These are phyloP conservation scores for Diplazon laetatorius DNA, from an alignment of 2,888 invertebrate species.

Conservation along the genomic window DNA sequence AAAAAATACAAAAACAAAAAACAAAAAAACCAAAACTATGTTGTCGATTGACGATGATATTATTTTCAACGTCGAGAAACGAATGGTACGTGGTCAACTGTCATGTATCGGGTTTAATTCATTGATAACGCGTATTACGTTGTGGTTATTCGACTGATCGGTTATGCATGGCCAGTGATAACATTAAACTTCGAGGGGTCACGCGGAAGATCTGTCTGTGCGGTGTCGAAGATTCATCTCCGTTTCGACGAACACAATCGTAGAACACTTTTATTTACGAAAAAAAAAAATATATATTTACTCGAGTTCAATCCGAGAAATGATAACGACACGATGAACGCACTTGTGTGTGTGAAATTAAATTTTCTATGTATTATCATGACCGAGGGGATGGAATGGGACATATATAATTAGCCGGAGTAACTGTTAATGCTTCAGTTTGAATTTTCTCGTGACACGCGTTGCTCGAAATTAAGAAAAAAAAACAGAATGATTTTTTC, in stretches of 20 bases:
- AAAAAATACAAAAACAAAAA: too few relatives aligned
- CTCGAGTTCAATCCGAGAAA: slow-evolving; percentile 6
- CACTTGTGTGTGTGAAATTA: slow-evolving; percentile 20
- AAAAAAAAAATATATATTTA: too few relatives aligned
- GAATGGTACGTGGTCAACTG: slow-evolving; percentile 37
- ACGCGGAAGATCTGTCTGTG: slow-evolving; percentile 54
- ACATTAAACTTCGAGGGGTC: slow-evolving; percentile 61
- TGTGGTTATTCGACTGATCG: slow-evolving; percentile 48
- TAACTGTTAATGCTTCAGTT: slow-evolving; percentile 38
- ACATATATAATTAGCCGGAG: slow-evolving; percentile 48
- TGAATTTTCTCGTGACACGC: slow-evolving; percentile 27
- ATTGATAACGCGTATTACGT: slow-evolving; percentile 59
- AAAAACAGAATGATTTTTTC: slow-evolving; percentile 30
- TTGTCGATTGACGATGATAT: slow-evolving; percentile 1
- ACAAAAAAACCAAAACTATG: not conserved
- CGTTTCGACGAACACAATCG: slow-evolving; percentile 8
- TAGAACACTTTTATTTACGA: too few relatives aligned
- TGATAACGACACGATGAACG: slow-evolving; percentile 21
- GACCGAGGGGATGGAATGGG: slow-evolving; percentile 27
- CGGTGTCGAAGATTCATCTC: not conserved
- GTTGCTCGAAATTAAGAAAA: not conserved
- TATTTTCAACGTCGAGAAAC: slow-evolving; percentile 22
- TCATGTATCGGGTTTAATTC: slow-evolving; percentile 47
- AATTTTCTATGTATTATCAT: slow-evolving; percentile 14
- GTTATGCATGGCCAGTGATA: slow-evolving; percentile 53